A percentile compares a stretch with the other conserved stretches of the same genome.
Conservation (phyloP, 2,888 invertebrate genomes). For the Calameuta idolon region DNA sequence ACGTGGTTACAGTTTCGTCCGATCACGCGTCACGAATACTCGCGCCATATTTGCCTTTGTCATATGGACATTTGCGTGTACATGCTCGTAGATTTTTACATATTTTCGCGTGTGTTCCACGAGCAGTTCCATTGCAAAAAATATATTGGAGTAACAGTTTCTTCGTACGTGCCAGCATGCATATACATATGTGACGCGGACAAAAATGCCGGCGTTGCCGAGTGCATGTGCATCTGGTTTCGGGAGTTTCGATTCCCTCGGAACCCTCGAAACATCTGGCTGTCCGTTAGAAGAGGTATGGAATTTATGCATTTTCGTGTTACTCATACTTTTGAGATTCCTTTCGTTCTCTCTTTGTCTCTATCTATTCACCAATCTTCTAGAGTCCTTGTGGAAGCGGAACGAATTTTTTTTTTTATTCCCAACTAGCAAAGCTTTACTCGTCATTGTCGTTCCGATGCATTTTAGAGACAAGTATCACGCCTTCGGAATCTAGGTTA, state of each 20-base stretch:
- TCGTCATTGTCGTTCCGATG: not conserved
- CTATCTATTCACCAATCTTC: not conserved
- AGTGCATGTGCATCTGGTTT: not conserved
- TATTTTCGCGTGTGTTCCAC: not conserved
- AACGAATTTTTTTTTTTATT: not conserved
- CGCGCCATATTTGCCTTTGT: not conserved
- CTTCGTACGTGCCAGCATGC: not conserved
- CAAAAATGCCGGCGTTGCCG: not conserved
- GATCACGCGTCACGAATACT: not conserved
- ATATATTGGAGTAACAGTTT: not conserved
- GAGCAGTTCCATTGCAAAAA: not conserved
- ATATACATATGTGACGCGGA: not conserved
- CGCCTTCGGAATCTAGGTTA: not conserved
- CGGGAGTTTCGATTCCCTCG: not conserved
- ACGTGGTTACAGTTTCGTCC: not conserved
- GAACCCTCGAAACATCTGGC: not conserved
- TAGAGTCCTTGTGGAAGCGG: not conserved
- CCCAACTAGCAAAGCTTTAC: not conserved
- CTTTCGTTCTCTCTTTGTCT: not conserved
- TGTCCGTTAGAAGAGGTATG: not conserved
- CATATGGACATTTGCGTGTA: not conserved
- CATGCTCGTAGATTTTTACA: conserved; percentile 8
- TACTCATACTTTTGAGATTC: not conserved
- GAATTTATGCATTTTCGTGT: not conserved
- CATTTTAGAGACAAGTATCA: not conserved